Percentiles rank a stretch among this genome's conserved stretches.
Evolutionary conservation across 35 echinoderm and acorn worm species (phyloP).

Genomic region (Heliocidaris tuberculata): DNA sequence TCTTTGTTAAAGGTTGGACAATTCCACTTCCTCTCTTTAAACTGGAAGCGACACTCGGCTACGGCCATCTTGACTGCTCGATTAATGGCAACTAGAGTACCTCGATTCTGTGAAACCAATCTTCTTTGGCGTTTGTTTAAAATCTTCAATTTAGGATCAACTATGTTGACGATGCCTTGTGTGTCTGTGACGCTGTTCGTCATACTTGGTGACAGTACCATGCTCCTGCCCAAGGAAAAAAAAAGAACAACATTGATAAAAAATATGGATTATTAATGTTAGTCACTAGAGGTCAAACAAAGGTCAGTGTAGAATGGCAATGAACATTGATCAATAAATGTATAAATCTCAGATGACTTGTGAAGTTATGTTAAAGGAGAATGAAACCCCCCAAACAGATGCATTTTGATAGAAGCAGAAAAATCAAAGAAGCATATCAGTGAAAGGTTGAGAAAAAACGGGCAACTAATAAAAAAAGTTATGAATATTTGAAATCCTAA

Average conservation of each 20-base stretch:
- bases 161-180: slow-evolving; percentile 34
- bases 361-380: too few species aligned
- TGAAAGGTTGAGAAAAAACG: too few species aligned
- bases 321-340: neutral
- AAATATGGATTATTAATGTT: neutral
- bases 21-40: slow-evolving; percentile 79
- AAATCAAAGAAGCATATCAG: too few species aligned
- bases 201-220: slow-evolving; percentile 66
- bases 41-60: slow-evolving; percentile 81
- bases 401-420: too few species aligned
- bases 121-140: slow-evolving; percentile 85
- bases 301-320: neutral
- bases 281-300: neutral
- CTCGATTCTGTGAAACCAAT: slow-evolving; percentile 69
- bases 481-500: too few species aligned
- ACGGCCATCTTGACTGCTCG: slow-evolving; percentile 79
- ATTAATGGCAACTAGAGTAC: slow-evolving; percentile 67
- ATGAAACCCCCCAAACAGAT: too few species aligned
- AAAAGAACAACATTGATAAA: neutral
- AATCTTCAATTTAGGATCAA: slow-evolving; percentile 53
- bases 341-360: too few species aligned
- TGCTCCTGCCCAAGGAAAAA: slow-evolving; percentile 67
- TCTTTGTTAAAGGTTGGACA: slow-evolving; percentile 82
- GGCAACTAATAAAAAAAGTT: too few species aligned
- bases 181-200: slow-evolving; percentile 82